Evolutionary conservation across 92 coral and sea anemone genomes (phyloP), one percentile per base, ranked within the genome.

Genomic region (Umimayanthus kanabou): DNA sequence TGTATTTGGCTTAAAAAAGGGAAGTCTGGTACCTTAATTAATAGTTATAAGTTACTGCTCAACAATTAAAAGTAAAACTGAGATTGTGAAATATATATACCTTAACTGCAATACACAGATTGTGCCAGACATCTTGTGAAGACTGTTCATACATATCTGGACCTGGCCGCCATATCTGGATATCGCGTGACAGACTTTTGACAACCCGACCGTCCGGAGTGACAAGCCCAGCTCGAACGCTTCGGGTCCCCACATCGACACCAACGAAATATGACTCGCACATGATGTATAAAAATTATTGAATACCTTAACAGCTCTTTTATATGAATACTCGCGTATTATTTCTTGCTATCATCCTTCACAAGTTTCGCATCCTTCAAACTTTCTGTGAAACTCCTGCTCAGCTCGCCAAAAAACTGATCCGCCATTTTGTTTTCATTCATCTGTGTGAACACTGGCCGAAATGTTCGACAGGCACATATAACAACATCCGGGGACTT

Each of bases 171-270:
- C 95, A 96, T 61, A 96, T 93, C 70, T 92, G 93, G 45, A 93
- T 86, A 18, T 95, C 91, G 58, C 83, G 84, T 37, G 94, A 85
- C 25, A 91, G 87, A 20, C 73, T 89, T 18, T 85, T 49, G 39
- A 91, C 84, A 39, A 96, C 77, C 30, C 86, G 88, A 57, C 99
- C 99, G 57, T 91, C 90, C 13, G 85, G 22, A 26, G 93, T 82
- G 9, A 96, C 94, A 28, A 96, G 91, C 4, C 94, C 98, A 9
- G 98, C 96, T 3, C 98, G 93, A 10, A 96, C 98, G 78, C 98
- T 96, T 45, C 90, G 88, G 9, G 98, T 96, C 6, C 98, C 98
- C 50, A 96, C 98, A 89, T 96, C 98, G 45, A 94, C 98, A 37
- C 98, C 98, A 42, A 96, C 80, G 79, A 93, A 96, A 91, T 77